Conservation (phyloP, 2,113 vertebrate species). For the Cisticola juncidis region DNA sequence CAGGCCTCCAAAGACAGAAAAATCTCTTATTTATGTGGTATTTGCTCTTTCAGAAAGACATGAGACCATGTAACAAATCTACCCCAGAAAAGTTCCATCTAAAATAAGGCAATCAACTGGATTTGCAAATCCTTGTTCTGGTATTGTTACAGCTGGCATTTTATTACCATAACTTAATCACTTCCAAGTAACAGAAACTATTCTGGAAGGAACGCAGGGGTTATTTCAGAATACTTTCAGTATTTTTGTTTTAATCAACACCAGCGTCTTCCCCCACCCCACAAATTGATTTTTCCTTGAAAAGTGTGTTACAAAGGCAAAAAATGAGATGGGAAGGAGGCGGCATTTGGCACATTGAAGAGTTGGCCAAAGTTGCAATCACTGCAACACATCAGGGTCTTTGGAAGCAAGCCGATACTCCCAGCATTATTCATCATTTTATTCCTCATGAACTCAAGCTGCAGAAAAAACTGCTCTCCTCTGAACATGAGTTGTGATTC, state of each 20-base stretch:
- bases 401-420: neutral
- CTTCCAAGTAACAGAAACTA: neutral
- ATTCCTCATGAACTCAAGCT: neutral
- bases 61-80: neutral
- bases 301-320: neutral
- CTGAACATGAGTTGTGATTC: rapidly evolving
- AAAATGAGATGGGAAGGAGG: neutral
- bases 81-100: neutral
- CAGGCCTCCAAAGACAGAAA: neutral
- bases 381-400: neutral
- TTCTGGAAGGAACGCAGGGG: neutral
- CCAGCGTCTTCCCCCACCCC: neutral
- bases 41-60: neutral
- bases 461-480: neutral
- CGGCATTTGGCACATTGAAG: neutral
- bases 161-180: neutral
- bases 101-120: neutral
- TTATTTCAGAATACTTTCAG: neutral
- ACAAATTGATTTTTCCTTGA: neutral
- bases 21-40: neutral
- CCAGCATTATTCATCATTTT: neutral
- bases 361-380: neutral
- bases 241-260: neutral
- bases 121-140: neutral
- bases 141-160: neutral